A percentile compares a stretch with the other conserved stretches of the same genome.
Evolutionary conservation across 2,888 invertebrate genomes (phyloP).

Genomic region (Hoplodrina blanda): DNA sequence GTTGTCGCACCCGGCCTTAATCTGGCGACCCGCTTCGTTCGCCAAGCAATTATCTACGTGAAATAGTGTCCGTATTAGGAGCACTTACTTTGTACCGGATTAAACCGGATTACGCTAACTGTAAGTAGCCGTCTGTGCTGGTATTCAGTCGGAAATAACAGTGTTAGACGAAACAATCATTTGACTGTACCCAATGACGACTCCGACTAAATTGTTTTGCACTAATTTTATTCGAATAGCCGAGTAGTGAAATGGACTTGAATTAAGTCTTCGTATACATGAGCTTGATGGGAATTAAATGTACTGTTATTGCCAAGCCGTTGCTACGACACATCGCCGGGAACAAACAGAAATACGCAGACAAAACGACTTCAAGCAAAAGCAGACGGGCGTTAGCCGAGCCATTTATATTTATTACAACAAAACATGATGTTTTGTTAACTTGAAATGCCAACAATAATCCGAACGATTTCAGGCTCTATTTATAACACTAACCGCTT

Average conservation of each 20-base stretch:
- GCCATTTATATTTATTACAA: conserved; percentile 48
- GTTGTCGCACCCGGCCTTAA: conserved; percentile 75
- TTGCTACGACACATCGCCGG: conserved; percentile 21
- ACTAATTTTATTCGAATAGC: conserved; percentile 58
- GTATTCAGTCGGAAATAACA: conserved; percentile 74
- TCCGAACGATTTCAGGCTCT: conserved; percentile 28
- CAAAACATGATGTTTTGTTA: conserved; percentile 19
- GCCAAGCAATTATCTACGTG: conserved; percentile 88
- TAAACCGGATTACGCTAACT: conserved; percentile 83
- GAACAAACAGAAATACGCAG: conserved; percentile 40
- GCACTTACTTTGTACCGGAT: conserved; percentile 86
- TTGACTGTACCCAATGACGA: conserved; percentile 45
- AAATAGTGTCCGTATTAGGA: conserved; percentile 87
- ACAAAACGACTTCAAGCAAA: conserved; percentile 47
- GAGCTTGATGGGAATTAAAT: conserved; percentile 48
- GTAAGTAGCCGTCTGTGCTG: conserved; percentile 79
- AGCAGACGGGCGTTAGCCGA: conserved; percentile 19
- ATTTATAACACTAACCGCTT: conserved; percentile 26
- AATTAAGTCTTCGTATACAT: conserved; percentile 49
- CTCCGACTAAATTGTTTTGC: conserved; percentile 57
- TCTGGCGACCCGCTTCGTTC: conserved; percentile 75
- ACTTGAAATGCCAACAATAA: conserved; percentile 26
- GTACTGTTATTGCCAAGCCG: conserved; percentile 43
- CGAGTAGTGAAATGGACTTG: conserved; percentile 50
- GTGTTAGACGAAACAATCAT: conserved; percentile 67